A percentile compares a stretch with the other conserved stretches of the same genome.
phyloP scores from a whole-genome alignment of 2,113 vertebrate genomes.

The Platysteira castanea region DNA sequence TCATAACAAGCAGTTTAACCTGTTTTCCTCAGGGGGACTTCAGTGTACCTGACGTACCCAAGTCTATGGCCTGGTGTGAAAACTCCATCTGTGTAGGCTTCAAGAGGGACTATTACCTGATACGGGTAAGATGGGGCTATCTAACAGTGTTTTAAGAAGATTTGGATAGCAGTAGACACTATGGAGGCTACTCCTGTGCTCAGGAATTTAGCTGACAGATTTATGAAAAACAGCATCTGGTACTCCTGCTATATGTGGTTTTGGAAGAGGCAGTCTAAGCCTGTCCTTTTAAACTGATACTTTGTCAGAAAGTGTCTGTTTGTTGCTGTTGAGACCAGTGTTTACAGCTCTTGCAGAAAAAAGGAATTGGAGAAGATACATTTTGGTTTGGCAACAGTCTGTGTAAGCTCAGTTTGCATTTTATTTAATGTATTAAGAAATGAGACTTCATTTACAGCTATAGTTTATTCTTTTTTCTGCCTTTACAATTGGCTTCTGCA shows the following conservation, averaged over 20 bases:
- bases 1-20: background rate
- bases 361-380: background rate
- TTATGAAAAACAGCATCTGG: background rate
- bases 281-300: background rate
- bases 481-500: background rate
- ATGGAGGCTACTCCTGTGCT: background rate
- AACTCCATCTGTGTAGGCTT: slow-evolving; percentile 98
- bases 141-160: background rate
- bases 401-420: background rate
- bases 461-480: background rate
- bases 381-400: background rate
- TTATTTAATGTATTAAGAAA: background rate
- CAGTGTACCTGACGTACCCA: slow-evolving; percentile 92
- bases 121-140: slow-evolving; percentile 77
- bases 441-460: background rate
- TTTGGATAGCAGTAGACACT: background rate
- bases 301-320: background rate
- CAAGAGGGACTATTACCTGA: slow-evolving; percentile 97
- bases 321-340: background rate
- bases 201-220: background rate
- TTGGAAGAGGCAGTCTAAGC: background rate
- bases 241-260: background rate
- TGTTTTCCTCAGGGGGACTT: slow-evolving; percentile 84
- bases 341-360: background rate
- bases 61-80: slow-evolving; percentile 98